phyloP scores from a whole-genome alignment of 2,113 vertebrate genomes.

The Triplophysa rosa region DNA sequence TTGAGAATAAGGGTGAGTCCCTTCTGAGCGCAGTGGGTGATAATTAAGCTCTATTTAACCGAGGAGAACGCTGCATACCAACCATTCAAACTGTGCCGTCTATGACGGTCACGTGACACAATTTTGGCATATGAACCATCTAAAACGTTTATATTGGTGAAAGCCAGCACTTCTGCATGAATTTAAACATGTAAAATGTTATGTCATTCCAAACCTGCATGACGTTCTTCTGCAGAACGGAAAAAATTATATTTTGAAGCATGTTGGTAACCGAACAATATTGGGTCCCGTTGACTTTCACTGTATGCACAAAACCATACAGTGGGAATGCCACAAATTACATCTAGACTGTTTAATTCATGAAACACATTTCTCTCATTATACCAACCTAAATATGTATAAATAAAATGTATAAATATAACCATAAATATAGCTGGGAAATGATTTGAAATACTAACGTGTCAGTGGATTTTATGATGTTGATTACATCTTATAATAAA shows the following conservation, averaged over 20 bases:
- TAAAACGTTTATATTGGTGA: not conserved
- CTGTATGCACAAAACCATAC: too few species aligned
- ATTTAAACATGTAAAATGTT: not conserved
- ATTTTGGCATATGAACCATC: constrained; percentile 19
- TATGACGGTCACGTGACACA: constrained; percentile 2
- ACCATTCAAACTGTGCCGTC: not conserved
- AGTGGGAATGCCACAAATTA: not conserved
- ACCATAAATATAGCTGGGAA: too few species aligned
- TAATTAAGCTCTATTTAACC: constrained; percentile 54
- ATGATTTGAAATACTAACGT: not conserved
- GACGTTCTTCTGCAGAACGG: too few species aligned
- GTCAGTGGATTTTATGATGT: constrained; percentile 4
- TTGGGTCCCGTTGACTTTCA: too few species aligned
- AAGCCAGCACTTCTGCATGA: constrained; percentile 12
- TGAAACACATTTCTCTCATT: not conserved
- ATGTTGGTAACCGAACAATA: too few species aligned
- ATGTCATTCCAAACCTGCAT: too few species aligned
- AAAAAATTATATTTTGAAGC: too few species aligned
- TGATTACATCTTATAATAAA: constrained; percentile 8
- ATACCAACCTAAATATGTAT: not conserved
- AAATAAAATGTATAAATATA: not conserved
- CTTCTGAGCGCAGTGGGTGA: constrained; percentile 33
- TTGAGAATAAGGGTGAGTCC: constrained; percentile 32
- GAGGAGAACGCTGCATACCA: constrained; percentile 10
- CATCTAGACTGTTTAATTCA: not conserved